Evolutionary conservation across 2,113 vertebrate genomes (phyloP), one percentile per base, ranked within the genome.

Genomic region (Euleptes europaea): DNA sequence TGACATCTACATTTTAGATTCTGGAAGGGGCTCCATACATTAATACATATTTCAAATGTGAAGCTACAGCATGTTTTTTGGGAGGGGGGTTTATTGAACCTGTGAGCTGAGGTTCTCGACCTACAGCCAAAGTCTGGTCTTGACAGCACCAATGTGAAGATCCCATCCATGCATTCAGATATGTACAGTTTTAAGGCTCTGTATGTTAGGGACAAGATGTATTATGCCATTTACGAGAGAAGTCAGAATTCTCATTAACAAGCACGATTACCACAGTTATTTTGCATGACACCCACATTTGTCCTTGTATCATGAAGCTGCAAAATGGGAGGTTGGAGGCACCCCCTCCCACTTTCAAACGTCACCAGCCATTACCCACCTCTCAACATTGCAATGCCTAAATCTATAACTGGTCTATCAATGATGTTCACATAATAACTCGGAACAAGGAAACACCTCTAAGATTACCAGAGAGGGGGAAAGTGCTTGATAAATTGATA

Each of bases 401-500:
- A 94, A 92, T 95, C 85, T 92, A 78, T 92, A 89, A 93, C 85
- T 93, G 26, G 84, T 96, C 94, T 93, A 86, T 94, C 92, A 92
- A 84, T 93, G 88, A 90, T 86, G 87, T 94, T 92, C 81, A 93
- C 92, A 94, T 94, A 95, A 93, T 92, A 94, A 92, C 84, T 95
- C 69, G 21, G 84, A 71, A 95, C 88, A 96, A 93, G 94, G 91
- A 94, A 94, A 95, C 92, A 96, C 94, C 96, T 96, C 94, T 91
- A 88, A 88, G 89, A 91, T 96, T 93, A 93, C 89, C 79, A 81
- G 78, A 92, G 78, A 94, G 92, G 94, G 88, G 85, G 69, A 66
- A 95, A 94, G 88, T 93, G 89, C 93, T 96, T 95, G 95, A 96
- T 96, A 96, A 95, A 96, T 92, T 94, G 92, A 94, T 94, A 93